phyloP scores from a whole-genome alignment of 1,140 invertebrate species.

The Rhyacophila brunnea region DNA sequence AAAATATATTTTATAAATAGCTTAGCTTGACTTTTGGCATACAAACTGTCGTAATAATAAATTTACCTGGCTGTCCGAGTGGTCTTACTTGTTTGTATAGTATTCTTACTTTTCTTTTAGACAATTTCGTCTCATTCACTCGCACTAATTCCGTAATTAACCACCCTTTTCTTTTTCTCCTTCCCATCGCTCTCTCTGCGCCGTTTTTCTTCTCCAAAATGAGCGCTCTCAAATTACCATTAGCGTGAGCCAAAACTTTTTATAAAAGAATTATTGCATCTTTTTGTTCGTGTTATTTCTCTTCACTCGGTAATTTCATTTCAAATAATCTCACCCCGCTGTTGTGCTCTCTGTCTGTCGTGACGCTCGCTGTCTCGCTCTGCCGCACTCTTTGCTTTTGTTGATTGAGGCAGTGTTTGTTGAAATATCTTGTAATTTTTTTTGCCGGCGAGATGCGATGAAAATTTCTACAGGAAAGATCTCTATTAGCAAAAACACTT shows the following conservation, averaged over 20 bases:
- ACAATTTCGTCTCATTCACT: conserved; percentile 12
- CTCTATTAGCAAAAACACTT: no score
- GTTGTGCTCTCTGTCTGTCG: background rate
- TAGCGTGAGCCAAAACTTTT: conserved; percentile 35
- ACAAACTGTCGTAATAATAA: no score
- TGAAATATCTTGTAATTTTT: no score
- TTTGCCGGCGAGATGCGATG: no score
- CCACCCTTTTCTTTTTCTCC: conserved; percentile 18
- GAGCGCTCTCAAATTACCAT: conserved; percentile 37
- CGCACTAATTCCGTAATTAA: conserved; percentile 31
- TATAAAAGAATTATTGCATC: conserved; percentile 37
- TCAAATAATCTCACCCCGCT: conserved; percentile 32
- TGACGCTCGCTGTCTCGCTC: background rate
- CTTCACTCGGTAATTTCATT: conserved; percentile 35
- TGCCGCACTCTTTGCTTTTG: background rate
- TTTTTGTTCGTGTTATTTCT: conserved; percentile 36
- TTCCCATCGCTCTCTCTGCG: conserved; percentile 18
- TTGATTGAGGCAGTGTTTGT: no score
- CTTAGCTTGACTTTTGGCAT: no score
- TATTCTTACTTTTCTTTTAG: no score
- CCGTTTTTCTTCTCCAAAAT: conserved; percentile 20
- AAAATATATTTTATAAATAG: no score
- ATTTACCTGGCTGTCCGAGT: no score
- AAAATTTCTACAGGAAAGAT: no score
- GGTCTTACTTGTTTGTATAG: no score